Evolutionary conservation across 2,888 invertebrate genomes (phyloP).

Genomic region (Cephus pygmeus): DNA sequence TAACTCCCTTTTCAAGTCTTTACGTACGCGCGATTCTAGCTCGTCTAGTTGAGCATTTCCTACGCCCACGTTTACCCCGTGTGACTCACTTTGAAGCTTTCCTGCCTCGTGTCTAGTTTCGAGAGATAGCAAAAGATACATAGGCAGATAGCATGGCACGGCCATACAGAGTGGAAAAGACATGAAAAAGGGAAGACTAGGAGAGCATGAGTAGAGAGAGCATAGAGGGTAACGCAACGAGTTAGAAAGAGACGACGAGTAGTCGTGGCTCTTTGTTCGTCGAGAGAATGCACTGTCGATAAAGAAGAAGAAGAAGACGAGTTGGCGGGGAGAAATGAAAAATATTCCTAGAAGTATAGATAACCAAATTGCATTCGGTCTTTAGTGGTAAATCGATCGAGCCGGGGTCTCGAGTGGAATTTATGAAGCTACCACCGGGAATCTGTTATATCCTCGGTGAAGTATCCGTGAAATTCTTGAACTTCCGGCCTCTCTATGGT

Average conservation of each 20-base stretch:
- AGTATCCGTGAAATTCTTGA: neutral
- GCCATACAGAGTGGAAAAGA: neutral
- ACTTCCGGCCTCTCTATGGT: neutral
- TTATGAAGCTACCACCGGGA: neutral
- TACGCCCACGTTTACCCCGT: neutral
- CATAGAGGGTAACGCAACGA: neutral
- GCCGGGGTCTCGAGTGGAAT: neutral
- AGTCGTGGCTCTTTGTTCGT: neutral
- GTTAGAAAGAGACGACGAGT: neutral
- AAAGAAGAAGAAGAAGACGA: neutral
- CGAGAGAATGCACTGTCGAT: neutral
- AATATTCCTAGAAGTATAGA: neutral
- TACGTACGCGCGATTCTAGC: neutral
- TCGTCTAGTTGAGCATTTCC: neutral
- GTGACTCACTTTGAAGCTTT: slow-evolving; percentile 5
- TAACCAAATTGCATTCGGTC: neutral
- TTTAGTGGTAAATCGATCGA: neutral
- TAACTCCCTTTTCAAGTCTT: neutral
- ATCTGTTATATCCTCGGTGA: neutral
- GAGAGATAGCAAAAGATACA: neutral
- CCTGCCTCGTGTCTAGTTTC: neutral
- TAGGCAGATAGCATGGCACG: neutral
- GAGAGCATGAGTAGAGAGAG: neutral
- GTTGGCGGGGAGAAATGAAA: neutral
- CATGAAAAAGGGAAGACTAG: neutral